These are phyloP conservation scores for Ophonus ardosiacus DNA, from an alignment of 2,888 invertebrate genomes.

Conservation along the genomic window DNA sequence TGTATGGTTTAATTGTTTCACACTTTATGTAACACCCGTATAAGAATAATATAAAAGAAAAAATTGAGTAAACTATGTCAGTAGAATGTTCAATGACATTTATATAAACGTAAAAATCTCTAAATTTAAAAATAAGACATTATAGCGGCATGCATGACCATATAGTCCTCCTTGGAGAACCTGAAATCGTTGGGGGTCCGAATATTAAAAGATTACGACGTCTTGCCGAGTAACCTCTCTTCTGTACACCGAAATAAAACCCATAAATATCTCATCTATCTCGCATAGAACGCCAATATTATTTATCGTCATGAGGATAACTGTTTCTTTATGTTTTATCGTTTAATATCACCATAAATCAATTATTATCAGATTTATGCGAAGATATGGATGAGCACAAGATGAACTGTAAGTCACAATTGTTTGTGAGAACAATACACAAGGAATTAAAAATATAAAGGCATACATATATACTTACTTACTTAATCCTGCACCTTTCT, in stretches of 20 bases:
- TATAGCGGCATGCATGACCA: background rate
- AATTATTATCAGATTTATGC: conserved; percentile 50
- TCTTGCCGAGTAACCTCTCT: conserved; percentile 28
- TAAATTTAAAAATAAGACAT: background rate
- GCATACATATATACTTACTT: too few relatives aligned
- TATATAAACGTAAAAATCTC: background rate
- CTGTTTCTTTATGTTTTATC: conserved; percentile 58
- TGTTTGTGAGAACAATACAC: too few relatives aligned
- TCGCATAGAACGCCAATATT: conserved; percentile 57
- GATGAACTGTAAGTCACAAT: background rate
- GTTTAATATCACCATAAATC: conserved; percentile 53
- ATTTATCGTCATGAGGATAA: conserved; percentile 54
- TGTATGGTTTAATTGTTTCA: too few relatives aligned
- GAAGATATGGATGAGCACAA: conserved; percentile 9
- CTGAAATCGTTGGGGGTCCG: conserved; percentile 57
- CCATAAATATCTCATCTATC: conserved; percentile 56
- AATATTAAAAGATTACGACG: conserved; percentile 54
- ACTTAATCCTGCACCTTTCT: too few relatives aligned
- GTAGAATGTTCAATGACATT: background rate
- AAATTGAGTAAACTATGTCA: too few relatives aligned
- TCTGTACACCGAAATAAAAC: conserved; percentile 49
- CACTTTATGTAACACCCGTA: too few relatives aligned
- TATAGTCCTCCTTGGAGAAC: background rate
- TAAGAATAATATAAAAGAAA: too few relatives aligned
- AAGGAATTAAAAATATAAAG: too few relatives aligned